A percentile compares a stretch with the other conserved stretches of the same genome.
Conservation (phyloP, 2,113 vertebrate genomes). For the Nothocercus nigrocapillus region DNA sequence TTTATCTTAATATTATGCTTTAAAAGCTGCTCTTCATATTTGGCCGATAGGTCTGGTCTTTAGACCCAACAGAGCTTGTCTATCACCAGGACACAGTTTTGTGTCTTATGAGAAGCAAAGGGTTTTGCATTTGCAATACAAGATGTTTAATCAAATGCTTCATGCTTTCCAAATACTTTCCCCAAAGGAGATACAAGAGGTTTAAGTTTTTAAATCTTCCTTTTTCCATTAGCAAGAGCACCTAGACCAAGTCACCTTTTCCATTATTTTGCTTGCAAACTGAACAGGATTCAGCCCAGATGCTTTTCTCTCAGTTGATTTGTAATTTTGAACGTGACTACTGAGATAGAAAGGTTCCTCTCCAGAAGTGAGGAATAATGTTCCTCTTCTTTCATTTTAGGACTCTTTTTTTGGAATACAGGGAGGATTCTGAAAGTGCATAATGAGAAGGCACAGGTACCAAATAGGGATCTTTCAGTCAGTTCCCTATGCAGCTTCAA, state of each 20-base stretch:
- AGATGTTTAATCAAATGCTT: neutral
- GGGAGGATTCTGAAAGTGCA: neutral
- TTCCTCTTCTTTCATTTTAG: neutral
- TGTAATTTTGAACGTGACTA: neutral
- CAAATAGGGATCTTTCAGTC: neutral
- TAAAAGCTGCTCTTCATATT: neutral
- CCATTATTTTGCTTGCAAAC: neutral
- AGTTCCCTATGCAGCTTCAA: neutral
- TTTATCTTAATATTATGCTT: neutral
- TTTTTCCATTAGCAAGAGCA: neutral
- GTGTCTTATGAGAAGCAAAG: neutral
- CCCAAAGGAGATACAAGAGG: neutral
- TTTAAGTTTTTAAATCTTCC: neutral
- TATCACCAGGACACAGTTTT: rapidly evolving
- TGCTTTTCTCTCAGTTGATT: neutral
- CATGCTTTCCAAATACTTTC: neutral
- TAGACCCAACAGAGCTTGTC: no score
- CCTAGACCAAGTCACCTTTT: neutral
- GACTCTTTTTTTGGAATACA: neutral
- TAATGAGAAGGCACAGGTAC: conserved; percentile 33
- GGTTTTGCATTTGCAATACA: neutral
- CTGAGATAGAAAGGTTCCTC: neutral
- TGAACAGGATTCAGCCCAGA: neutral
- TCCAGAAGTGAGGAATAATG: conserved; percentile 12
- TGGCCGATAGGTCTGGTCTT: no score